Evolutionary conservation across 2,797 vertebrate genomes (phyloP), one percentile per base, ranked within the genome.

Genomic region (Orestias chungarensis): DNA sequence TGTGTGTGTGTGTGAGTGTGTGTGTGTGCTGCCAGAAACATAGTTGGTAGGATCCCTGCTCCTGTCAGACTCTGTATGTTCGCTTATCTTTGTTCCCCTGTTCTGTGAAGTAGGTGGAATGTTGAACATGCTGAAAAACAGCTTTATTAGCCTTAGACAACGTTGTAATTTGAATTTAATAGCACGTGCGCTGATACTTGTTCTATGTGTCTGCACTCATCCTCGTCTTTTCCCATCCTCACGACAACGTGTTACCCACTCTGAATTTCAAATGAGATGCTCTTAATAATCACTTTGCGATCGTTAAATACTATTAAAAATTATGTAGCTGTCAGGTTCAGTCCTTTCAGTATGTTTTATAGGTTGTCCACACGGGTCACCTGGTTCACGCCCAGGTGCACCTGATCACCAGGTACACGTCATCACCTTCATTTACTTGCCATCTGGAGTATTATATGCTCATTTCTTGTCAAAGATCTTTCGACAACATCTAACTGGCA

Each of bases 11-110:
- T 71, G 71, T 71, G 59, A 70, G 62, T 54, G 77, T 64, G 77
- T 65, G 73, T 50, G 42, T 47, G 46, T 9, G 17, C 67, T 55
- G 61, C 35, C 71, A 69, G 70, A 79, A 94, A 94, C 95, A 92
- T 94, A 94, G 95, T 94, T 96, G 95, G 95, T 95, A 92, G 93
- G 93, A 94, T 95, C 91, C 92, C 91, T 93, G 93, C 94, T 94
- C 92, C 94, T 97, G 96, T 97, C 96, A 96, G 89, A 94, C 92
- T 93, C 81, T 84, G 74, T 85, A 59, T 82, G 71, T 82, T n/a
- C 17, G 54, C 76, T 80, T 76, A 78, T 84, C 83, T 90, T 75
- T 43, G 66, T 72, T 71, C 47, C 72, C 80, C 74, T 79, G 62
- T 68, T 84, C 78, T 70, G 29, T 78, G 79, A 83, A 10, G 14